These are phyloP conservation scores for Kryptolebias marmoratus DNA, from an alignment of 2,113 vertebrate genomes.

Conservation along the genomic window DNA sequence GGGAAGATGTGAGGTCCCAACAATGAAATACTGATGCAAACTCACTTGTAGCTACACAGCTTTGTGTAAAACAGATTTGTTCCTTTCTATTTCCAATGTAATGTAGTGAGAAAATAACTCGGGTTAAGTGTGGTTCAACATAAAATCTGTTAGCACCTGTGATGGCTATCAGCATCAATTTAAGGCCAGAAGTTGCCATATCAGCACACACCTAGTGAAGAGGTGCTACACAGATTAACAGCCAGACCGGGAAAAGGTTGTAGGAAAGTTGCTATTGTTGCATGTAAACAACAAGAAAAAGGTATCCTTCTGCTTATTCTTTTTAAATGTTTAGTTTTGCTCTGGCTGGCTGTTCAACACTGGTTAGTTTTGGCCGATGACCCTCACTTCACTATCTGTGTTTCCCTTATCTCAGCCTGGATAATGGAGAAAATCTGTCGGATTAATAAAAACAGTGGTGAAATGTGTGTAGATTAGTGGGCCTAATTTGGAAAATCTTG, in stretches of 20 bases:
- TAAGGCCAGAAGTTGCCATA: slow-evolving; percentile 17
- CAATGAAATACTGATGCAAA: slow-evolving; percentile 45
- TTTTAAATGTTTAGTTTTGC: slow-evolving; percentile 52
- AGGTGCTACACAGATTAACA: slow-evolving; percentile 48
- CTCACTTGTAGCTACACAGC: slow-evolving; percentile 21
- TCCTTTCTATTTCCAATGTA: slow-evolving; percentile 44
- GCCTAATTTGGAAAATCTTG: neutral
- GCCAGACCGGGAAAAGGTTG: slow-evolving; percentile 36
- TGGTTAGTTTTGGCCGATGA: slow-evolving; percentile 31
- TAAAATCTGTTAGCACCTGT: slow-evolving; percentile 37
- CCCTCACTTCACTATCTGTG: slow-evolving; percentile 9
- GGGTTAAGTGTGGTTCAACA: slow-evolving; percentile 35
- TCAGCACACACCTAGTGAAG: slow-evolving; percentile 62
- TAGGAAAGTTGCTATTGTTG: slow-evolving; percentile 36
- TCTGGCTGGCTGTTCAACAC: slow-evolving; percentile 32
- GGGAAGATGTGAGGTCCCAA: slow-evolving; percentile 52
- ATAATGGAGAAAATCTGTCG: slow-evolving; percentile 17
- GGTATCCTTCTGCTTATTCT: slow-evolving; percentile 52
- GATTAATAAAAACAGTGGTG: slow-evolving; percentile 40
- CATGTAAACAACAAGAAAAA: neutral
- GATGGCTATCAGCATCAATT: slow-evolving; percentile 41
- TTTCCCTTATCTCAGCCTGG: slow-evolving; percentile 1
- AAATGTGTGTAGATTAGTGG: slow-evolving; percentile 32
- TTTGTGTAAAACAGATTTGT: slow-evolving; percentile 32
- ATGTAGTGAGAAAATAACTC: slow-evolving; percentile 54